These are phyloP conservation scores for Elephas maximus DNA, from an alignment of 2,113 vertebrate genomes.

Conservation along the genomic window DNA sequence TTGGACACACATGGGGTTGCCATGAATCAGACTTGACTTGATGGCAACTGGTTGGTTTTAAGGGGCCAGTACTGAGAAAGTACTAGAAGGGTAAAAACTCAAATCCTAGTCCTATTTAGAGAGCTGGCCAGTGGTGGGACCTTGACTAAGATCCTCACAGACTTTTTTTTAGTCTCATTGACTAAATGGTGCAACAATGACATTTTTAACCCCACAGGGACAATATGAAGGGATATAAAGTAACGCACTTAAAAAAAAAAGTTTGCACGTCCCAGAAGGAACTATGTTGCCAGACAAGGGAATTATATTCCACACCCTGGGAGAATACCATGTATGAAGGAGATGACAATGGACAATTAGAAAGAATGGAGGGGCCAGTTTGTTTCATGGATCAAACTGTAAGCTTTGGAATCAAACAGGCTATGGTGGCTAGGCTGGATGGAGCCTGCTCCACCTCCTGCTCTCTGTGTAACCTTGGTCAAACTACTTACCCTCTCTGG, in stretches of 20 bases:
- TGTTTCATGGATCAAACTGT: not conserved
- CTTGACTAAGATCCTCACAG: not conserved
- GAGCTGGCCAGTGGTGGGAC: too few relatives aligned
- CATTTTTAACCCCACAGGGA: not conserved
- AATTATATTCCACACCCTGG: not conserved
- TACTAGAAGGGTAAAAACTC: not conserved
- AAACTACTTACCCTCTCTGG: not conserved
- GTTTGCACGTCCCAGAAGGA: not conserved
- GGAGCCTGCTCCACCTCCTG: not conserved
- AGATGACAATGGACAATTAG: not conserved
- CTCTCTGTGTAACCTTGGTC: not conserved
- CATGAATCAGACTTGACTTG: not conserved
- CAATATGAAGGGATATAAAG: not conserved
- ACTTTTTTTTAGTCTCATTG: not conserved
- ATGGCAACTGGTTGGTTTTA: not conserved
- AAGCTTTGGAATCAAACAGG: not conserved
- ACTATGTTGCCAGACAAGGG: not conserved
- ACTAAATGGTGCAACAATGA: not conserved
- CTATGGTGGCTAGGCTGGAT: not conserved
- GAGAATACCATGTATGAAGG: not conserved
- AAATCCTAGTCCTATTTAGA: not conserved
- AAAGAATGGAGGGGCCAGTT: not conserved
- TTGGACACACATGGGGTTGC: not conserved
- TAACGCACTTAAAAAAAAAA: not conserved
- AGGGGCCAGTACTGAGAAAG: not conserved